Percentiles rank a stretch among this genome's conserved stretches.
These are phyloP conservation scores for Philonicus albiceps DNA, from an alignment of 2,888 invertebrate genomes.

Conservation along the genomic window DNA sequence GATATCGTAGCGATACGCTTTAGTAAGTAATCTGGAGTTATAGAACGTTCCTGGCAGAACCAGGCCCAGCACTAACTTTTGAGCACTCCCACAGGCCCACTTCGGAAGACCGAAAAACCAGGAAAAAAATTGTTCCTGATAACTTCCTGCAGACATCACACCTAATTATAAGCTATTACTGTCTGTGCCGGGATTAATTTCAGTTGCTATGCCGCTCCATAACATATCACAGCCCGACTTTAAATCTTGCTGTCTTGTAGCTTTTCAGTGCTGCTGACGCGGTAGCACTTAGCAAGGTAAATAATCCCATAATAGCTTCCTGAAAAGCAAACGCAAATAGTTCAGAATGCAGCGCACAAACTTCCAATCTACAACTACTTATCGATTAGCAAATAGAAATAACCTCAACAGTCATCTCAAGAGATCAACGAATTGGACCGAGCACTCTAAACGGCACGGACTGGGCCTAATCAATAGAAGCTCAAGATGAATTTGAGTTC, in stretches of 20 bases:
- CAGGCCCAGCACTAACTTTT: background rate
- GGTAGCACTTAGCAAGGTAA: background rate
- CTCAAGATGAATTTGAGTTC: constrained; percentile 16
- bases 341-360: background rate
- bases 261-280: background rate
- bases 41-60: constrained; percentile 6
- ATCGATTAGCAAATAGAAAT: constrained; percentile 26
- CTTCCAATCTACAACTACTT: background rate
- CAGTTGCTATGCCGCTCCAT: background rate
- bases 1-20: constrained; percentile 5
- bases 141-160: background rate
- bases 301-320: constrained; percentile 7
- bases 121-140: background rate
- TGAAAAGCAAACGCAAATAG: background rate
- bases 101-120: background rate
- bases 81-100: background rate
- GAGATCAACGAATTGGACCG: background rate
- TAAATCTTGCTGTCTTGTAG: background rate
- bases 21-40: constrained; percentile 43
- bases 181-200: background rate
- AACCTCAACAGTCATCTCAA: background rate
- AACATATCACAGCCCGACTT: background rate
- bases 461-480: constrained; percentile 6
- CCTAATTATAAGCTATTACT: background rate
- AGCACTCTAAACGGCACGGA: background rate